Evolutionary conservation across 2,888 invertebrate genomes (phyloP), one percentile per base, ranked within the genome.

Genomic region (Campopleginae sp.): DNA sequence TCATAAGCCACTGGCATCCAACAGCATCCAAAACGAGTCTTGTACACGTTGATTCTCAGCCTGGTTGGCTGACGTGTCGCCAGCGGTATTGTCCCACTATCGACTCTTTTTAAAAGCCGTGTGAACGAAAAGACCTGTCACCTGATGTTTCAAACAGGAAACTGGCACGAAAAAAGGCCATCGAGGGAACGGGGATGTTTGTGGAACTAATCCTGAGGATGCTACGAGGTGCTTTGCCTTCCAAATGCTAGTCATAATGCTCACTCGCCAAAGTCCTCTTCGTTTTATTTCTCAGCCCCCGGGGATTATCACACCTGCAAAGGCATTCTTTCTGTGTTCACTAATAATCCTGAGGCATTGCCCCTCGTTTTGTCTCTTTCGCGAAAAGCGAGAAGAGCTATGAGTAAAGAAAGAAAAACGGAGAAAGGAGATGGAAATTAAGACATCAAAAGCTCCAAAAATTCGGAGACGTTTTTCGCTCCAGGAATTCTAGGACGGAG

Each of bases 1-100:
- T 81, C 84, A 81, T 77, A 74, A 80, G 84, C 81, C 77, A 44
- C 42, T 38, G 65, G 68, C 58, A 68, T 33, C 31, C 31, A 63
- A 42, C 68, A 23, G 12, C 77, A 80, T 33, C 84, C 77, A 65
- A 80, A 72, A 77, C 68, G 51, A 71, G 61, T 46, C 46, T 19
- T 27, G 3, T 66, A 7, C 61, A 12, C 66, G 71, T 66, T 58
- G 58, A 46, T 66, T 58, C 63, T 72, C 65, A 38, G 72, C 14
- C 17, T 46, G n/a, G 27, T 19, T 27, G 54, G 78, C 48, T 68
- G 61, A 63, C 51, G 66, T 65, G 71, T 19, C 44, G 33, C 31
- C 65, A 23, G 23, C 19, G 54, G 63, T 77, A 44, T 72, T 33
- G 51, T 79, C 75, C 75, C 44, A n/a, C 17, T 48, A 63, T 8